These are phyloP conservation scores for Pipra filicauda DNA, from an alignment of 2,113 vertebrate species.

Conservation along the genomic window DNA sequence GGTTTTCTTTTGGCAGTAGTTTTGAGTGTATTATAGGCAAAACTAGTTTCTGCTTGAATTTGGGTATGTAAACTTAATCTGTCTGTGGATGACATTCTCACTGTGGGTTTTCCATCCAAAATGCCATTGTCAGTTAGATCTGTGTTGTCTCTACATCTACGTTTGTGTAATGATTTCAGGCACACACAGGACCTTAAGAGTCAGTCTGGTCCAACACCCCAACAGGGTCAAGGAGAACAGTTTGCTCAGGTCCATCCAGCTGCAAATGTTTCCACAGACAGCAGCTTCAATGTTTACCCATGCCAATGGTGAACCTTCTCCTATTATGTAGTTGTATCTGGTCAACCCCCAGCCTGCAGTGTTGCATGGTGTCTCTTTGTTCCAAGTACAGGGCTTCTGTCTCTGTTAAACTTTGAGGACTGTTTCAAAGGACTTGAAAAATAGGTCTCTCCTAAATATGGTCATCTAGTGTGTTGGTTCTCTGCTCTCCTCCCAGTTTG, in stretches of 20 bases:
- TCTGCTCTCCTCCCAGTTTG: neutral
- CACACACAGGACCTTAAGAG: neutral
- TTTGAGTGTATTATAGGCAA: neutral
- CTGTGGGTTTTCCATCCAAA: neutral
- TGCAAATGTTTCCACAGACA: neutral
- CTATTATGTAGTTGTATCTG: neutral
- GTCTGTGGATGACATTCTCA: neutral
- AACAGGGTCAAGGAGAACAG: neutral
- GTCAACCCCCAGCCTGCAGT: neutral
- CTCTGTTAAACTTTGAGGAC: neutral
- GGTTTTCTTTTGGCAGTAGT: neutral
- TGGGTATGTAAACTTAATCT: neutral
- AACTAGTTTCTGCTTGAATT: neutral
- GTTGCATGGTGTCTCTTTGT: neutral
- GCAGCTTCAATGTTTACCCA: neutral
- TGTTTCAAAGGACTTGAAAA: neutral
- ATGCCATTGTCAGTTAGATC: neutral
- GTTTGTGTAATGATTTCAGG: neutral
- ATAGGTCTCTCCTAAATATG: neutral
- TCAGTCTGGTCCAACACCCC: rapidly evolving
- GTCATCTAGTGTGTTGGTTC: neutral
- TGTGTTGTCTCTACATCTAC: neutral
- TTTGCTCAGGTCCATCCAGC: neutral
- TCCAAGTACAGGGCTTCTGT: neutral
- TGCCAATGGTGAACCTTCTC: neutral